Evolutionary conservation across 2,797 vertebrate species (phyloP).

Genomic region (Centroberyx gerrardi): DNA sequence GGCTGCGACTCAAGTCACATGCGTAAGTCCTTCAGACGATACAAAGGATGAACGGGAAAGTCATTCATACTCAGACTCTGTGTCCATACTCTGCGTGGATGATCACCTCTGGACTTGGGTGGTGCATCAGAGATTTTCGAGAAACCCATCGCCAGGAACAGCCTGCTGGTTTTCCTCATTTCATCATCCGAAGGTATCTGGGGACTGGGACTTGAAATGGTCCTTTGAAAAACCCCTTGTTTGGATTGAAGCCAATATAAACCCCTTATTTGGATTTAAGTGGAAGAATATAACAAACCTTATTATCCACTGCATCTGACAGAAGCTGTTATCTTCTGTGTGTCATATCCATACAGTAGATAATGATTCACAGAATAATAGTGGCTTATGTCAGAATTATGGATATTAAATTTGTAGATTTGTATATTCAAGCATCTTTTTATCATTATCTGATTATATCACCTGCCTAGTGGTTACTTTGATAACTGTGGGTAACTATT

Average conservation of each 20-base stretch:
- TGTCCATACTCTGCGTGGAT: not conserved
- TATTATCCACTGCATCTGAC: not conserved
- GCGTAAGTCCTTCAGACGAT: slow-evolving; percentile 9
- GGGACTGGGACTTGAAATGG: not conserved
- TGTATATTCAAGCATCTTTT: not conserved
- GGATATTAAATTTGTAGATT: not conserved
- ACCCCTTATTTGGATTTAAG: not conserved
- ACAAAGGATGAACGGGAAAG: not conserved
- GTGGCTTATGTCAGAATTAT: not conserved
- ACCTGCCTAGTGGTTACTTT: not conserved
- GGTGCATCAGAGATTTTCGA: not conserved
- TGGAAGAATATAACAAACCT: not conserved
- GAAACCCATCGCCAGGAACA: not conserved
- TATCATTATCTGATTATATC: not conserved
- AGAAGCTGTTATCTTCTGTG: not conserved
- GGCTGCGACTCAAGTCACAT: slow-evolving; percentile 18
- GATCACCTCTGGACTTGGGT: not conserved
- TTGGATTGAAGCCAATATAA: not conserved
- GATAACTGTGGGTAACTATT: too few species aligned
- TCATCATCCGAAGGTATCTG: not conserved
- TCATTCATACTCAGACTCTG: not conserved
- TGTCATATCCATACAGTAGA: not conserved
- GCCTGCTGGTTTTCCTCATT: not conserved
- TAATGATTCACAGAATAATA: not conserved
- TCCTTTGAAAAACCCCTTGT: not conserved